Percentiles rank a stretch among this genome's conserved stretches.
Evolutionary conservation across 2,888 invertebrate genomes (phyloP).

Genomic region (Cosmorhoe ocellata): DNA sequence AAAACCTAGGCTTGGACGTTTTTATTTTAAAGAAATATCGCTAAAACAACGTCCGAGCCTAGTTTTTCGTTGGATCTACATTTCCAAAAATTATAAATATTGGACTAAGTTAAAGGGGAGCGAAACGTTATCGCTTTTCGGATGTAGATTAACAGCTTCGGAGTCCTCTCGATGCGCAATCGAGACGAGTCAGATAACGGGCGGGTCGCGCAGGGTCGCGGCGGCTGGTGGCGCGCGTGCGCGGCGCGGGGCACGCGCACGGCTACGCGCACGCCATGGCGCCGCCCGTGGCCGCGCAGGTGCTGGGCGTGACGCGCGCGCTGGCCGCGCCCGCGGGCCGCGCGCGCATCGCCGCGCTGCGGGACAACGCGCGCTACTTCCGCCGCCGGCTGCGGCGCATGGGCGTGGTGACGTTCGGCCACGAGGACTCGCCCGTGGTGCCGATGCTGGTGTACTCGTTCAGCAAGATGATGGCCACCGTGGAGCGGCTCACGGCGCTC

Average conservation of each 20-base stretch:
- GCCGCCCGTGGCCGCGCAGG: conserved; percentile 95
- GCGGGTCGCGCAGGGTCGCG: conserved; percentile 85
- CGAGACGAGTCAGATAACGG: too few relatives aligned
- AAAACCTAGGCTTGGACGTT: too few relatives aligned
- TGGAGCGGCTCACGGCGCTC: conserved; percentile 90
- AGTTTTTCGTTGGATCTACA: too few relatives aligned
- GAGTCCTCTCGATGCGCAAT: too few relatives aligned
- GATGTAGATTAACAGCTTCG: too few relatives aligned
- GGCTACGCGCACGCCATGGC: conserved; percentile 94
- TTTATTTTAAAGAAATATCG: too few relatives aligned
- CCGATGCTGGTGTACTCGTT: conserved; percentile 97
- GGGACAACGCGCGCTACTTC: conserved; percentile 21
- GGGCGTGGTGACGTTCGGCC: conserved; percentile 96
- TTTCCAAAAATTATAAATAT: too few relatives aligned
- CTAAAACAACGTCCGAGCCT: too few relatives aligned
- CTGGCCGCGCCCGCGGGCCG: conserved; percentile 84
- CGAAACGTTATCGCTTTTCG: too few relatives aligned
- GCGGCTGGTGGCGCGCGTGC: conserved; percentile 88
- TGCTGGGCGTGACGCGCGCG: conserved; percentile 93
- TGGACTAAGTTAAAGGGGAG: too few relatives aligned
- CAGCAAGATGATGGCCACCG: conserved; percentile 96
- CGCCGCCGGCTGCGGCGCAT: conserved; percentile 86
- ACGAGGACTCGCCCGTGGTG: conserved; percentile 97
- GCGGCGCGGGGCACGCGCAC: conserved; percentile 91
- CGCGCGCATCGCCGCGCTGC: conserved; percentile 86